Percentiles rank a stretch among this genome's conserved stretches.
phyloP scores from a whole-genome alignment of 2,888 invertebrate species.

The Glaucopsyche alexis region DNA sequence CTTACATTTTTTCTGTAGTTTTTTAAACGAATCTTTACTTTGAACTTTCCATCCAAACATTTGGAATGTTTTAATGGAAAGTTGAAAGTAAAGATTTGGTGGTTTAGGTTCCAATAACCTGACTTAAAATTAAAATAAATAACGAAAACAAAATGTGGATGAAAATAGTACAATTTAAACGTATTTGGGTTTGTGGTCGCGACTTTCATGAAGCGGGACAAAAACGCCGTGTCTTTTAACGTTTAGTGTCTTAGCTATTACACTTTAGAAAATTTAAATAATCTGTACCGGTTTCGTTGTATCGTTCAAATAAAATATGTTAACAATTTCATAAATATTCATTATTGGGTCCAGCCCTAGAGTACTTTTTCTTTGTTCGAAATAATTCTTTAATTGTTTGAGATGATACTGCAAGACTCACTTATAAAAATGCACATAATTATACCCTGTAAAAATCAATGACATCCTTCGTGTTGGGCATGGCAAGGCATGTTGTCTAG shows the following conservation, averaged over 20 bases:
- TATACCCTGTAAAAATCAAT: slow-evolving; percentile 32
- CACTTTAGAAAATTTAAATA: slow-evolving; percentile 21
- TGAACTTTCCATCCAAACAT: too few species aligned
- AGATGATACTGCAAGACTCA: slow-evolving; percentile 59
- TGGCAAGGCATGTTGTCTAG: slow-evolving; percentile 22
- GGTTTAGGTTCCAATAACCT: too few species aligned
- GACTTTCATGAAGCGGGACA: too few species aligned
- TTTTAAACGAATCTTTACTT: too few species aligned
- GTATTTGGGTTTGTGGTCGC: too few species aligned
- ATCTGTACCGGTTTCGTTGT: slow-evolving; percentile 2
- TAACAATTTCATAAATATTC: slow-evolving; percentile 27
- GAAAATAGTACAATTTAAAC: too few species aligned
- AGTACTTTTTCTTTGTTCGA: slow-evolving; percentile 31
- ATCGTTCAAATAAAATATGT: slow-evolving; percentile 19
- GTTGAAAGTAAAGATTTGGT: too few species aligned
- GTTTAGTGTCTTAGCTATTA: slow-evolving; percentile 8
- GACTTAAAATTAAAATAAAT: too few species aligned
- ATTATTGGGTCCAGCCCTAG: slow-evolving; percentile 26
- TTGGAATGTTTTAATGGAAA: too few species aligned
- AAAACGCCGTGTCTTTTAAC: too few species aligned
- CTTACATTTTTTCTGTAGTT: too few species aligned
- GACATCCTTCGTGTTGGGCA: slow-evolving; percentile 23
- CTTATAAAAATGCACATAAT: slow-evolving; percentile 63
- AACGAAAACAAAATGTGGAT: too few species aligned
- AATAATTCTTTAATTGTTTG: slow-evolving; percentile 60